A percentile compares a stretch with the other conserved stretches of the same genome.
Conservation (phyloP, 1,140 invertebrate genomes). For the Drosophila asahinai region DNA sequence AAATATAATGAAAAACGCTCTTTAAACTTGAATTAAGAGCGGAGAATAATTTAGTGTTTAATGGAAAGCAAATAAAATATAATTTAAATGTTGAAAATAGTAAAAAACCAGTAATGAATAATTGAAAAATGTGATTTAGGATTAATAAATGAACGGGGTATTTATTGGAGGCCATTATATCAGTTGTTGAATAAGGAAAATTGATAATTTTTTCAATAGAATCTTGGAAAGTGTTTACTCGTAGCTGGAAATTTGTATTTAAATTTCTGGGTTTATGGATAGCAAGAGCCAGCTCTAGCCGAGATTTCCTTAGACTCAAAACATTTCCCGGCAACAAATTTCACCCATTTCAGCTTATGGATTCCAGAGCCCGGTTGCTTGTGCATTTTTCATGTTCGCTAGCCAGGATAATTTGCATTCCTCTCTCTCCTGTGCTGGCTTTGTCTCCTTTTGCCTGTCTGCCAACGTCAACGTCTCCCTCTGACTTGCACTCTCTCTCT, state of each 20-base stretch:
- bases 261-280: background rate
- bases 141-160: background rate
- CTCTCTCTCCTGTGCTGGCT: slow-evolving; percentile 6
- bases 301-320: background rate
- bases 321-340: slow-evolving; percentile 10
- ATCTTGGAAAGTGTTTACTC: background rate
- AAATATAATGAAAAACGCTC: background rate
- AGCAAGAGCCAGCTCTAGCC: background rate
- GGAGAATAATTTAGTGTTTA: background rate
- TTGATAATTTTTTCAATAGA: background rate
- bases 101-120: background rate
- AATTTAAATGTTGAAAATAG: background rate
- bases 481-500: background rate
- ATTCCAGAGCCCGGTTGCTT: slow-evolving; percentile 18
- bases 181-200: too few relatives aligned
- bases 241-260: background rate
- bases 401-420: slow-evolving; percentile 75
- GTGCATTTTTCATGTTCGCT: slow-evolving; percentile 53
- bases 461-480: slow-evolving; percentile 24
- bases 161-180: too few relatives aligned
- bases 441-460: slow-evolving; percentile 41
- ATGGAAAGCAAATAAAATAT: background rate
- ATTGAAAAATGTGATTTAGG: background rate
- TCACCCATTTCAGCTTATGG: slow-evolving; percentile 11
- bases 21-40: background rate